Evolutionary conservation across 2,888 invertebrate genomes (phyloP).

Genomic region (Parthenolecanium corni): DNA sequence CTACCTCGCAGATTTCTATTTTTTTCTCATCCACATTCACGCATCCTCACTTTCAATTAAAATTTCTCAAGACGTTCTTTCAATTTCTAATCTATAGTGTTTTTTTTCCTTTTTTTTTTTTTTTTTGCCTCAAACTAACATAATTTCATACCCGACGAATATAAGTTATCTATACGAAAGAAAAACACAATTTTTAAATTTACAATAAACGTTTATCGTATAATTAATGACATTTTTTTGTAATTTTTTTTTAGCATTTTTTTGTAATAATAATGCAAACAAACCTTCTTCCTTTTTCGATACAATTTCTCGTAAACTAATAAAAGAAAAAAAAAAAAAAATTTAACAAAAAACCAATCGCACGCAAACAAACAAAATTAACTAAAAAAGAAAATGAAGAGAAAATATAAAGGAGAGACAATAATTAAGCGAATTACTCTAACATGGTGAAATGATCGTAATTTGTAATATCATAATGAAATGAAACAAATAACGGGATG

Average conservation of each 20-base stretch:
- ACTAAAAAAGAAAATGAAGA: constrained; percentile 24
- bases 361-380: constrained; percentile 28
- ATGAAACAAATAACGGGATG: constrained; percentile 9
- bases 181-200: constrained; percentile 5
- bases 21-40: no score
- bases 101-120: no score
- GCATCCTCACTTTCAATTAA: no score
- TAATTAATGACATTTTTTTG: constrained; percentile 19
- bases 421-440: constrained; percentile 26
- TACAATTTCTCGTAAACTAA: constrained; percentile 24
- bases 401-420: constrained; percentile 17
- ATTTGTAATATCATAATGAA: constrained; percentile 10
- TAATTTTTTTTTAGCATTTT: background rate
- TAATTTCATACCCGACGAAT: no score
- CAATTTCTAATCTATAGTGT: no score
- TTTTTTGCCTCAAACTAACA: no score
- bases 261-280: constrained; percentile 24
- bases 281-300: constrained; percentile 23
- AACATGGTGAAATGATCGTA: constrained; percentile 6
- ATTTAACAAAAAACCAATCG: constrained; percentile 19
- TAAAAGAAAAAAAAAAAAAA: constrained; percentile 14
- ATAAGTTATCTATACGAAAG: no score
- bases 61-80: no score
- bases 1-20: no score
- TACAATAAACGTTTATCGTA: constrained; percentile 25